Evolutionary conservation across 1,140 invertebrate species (phyloP).

Genomic region (Andricus grossulariae): DNA sequence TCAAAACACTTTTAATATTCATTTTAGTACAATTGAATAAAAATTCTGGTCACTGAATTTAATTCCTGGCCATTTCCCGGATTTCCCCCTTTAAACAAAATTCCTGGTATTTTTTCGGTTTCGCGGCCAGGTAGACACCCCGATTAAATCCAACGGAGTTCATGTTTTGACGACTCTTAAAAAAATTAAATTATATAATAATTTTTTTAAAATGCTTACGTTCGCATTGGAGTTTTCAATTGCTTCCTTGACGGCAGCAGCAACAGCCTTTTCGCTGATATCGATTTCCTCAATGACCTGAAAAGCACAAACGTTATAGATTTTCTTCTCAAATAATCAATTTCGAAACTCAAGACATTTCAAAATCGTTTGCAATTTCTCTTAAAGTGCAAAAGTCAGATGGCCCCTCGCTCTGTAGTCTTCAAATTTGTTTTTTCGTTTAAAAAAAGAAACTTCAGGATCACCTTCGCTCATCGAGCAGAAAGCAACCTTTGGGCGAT

Average conservation of each 20-base stretch:
- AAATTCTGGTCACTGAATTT: too few species aligned
- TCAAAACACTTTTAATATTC: too few species aligned
- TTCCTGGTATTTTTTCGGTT: too few species aligned
- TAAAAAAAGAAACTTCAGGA: conserved; percentile 55
- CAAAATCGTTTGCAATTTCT: conserved; percentile 16
- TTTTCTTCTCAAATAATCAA: conserved; percentile 36
- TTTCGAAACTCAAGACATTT: background rate
- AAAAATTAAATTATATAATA: background rate
- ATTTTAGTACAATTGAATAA: too few species aligned
- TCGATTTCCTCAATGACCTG: conserved; percentile 72
- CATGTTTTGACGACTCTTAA: too few species aligned
- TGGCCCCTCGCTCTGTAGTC: conserved; percentile 73
- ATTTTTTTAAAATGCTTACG: conserved; percentile 56
- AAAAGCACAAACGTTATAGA: conserved; percentile 43
- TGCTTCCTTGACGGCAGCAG: conserved; percentile 70
- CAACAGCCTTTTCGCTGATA: conserved; percentile 72
- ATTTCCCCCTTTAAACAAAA: too few species aligned
- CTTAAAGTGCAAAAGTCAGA: conserved; percentile 60
- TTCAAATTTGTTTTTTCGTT: conserved; percentile 44
- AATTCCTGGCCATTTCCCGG: too few species aligned
- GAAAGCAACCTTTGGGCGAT: conserved; percentile 64
- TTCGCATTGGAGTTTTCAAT: conserved; percentile 70
- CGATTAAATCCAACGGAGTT: too few species aligned
- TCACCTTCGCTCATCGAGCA: conserved; percentile 56
- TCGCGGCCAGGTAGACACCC: too few species aligned